Conservation (phyloP, 1,140 invertebrate genomes). For the Platorchestia sp. region DNA sequence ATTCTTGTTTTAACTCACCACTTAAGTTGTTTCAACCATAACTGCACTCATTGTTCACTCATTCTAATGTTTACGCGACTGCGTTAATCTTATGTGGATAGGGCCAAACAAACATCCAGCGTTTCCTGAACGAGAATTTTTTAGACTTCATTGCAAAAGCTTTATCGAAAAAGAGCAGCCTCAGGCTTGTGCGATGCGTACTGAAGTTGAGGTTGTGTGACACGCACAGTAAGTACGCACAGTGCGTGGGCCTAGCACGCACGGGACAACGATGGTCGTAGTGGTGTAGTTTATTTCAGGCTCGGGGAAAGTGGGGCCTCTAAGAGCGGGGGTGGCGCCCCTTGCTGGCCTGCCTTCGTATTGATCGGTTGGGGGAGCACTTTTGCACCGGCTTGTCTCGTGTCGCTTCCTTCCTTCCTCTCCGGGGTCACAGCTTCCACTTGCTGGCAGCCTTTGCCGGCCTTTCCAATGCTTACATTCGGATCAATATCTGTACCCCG, state of each 20-base stretch:
- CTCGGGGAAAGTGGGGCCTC: neutral
- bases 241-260: neutral
- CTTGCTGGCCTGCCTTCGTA: neutral
- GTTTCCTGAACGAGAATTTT: neutral
- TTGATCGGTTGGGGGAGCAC: conserved; percentile 17
- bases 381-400: conserved; percentile 18
- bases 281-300: conserved; percentile 27
- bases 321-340: conserved; percentile 20
- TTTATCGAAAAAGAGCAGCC: neutral
- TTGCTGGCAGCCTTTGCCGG: neutral
- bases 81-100: neutral
- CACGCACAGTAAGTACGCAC: neutral
- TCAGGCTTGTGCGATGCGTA: neutral
- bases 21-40: neutral
- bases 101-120: neutral
- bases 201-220: neutral
- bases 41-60: neutral
- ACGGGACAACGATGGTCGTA: neutral
- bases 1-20: neutral
- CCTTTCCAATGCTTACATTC: neutral
- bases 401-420: conserved; percentile 3
- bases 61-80: neutral
- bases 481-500: neutral
- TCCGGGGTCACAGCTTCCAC: neutral
- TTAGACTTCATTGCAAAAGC: neutral